phyloP scores from a whole-genome alignment of 2,113 vertebrate genomes.

The Recurvirostra avosetta region DNA sequence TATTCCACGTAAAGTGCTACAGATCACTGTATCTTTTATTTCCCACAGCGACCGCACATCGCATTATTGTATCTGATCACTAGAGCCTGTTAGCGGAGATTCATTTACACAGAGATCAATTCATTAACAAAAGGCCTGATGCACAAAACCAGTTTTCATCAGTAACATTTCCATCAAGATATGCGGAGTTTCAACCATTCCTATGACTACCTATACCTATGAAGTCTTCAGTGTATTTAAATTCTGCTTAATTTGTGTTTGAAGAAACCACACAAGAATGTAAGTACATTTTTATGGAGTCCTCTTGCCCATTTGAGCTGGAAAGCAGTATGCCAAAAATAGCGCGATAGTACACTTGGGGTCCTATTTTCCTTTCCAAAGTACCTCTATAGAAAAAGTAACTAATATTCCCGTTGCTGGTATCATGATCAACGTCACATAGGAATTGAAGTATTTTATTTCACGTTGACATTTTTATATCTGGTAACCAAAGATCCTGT shows the following conservation, averaged over 20 bases:
- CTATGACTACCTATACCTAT: neutral
- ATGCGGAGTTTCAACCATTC: neutral
- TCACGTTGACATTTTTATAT: neutral
- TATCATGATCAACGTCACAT: neutral
- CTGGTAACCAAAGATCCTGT: neutral
- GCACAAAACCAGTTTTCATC: neutral
- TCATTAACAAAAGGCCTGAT: neutral
- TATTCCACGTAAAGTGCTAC: neutral
- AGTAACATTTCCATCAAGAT: neutral
- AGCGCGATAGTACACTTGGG: neutral
- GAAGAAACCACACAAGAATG: neutral
- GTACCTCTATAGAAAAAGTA: neutral
- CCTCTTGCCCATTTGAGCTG: neutral
- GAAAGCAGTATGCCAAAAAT: neutral
- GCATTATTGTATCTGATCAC: neutral
- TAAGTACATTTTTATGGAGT: neutral
- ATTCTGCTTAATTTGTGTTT: neutral
- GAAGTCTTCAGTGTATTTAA: neutral
- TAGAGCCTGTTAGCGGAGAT: neutral
- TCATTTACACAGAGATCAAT: neutral
- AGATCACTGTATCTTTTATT: neutral
- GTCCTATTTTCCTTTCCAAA: neutral
- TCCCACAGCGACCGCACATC: neutral
- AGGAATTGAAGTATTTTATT: neutral
- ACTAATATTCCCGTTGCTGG: neutral